Base-by-base conservation (phyloP, 1,140 invertebrate genomes). In the Drosophila mauritiana region DNA sequence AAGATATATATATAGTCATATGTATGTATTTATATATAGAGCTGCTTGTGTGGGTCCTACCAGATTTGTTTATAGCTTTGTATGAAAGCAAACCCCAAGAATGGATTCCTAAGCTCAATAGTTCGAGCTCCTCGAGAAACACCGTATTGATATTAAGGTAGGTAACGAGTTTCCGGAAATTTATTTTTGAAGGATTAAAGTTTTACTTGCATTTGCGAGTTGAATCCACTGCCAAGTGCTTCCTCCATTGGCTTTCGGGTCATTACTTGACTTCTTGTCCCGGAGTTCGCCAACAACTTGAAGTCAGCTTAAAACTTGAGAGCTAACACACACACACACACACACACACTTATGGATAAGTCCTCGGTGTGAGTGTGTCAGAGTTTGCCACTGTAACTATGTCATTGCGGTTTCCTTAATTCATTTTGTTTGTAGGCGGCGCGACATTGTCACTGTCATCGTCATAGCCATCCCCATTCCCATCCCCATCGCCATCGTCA, bases 391-490 rank as follows among this genome's bases (percentile, higher is more conserved):
- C 69, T 84, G 84, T 89, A 89, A 89, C 84, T 84, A 80, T 89
- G 84, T 89, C 84, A 89, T 80, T 89, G 84, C 73, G 84, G 84
- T 89, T 89, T 74, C 84, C 84, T 89, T 89, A 89, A 89, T 89
- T 89, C 84, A 89, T 89, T 89, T 89, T 89, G 84, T 89, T 89
- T 89, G 84, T 79, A 74, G 76, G 73, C 59, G 75, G 48, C 67
- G 77, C 84, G 42, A 80, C 76, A 72, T 53, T 63, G 67, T 58
- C 76, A 48, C 55, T 75, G 80, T 84, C 83, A 77, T 64, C 63
- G 78, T 68, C 78, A 73, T 77, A 80, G 55, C 56, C 82, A 68
- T 67, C 53, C 53, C 25, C 59, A 62, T 43, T 2, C 1, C 7
- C 27, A 31, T 31, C 27, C 0, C 58, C 82, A 68, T 67, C 61